Conservation (phyloP, 23 tunicate species). For the Botrylloides violaceus region DNA sequence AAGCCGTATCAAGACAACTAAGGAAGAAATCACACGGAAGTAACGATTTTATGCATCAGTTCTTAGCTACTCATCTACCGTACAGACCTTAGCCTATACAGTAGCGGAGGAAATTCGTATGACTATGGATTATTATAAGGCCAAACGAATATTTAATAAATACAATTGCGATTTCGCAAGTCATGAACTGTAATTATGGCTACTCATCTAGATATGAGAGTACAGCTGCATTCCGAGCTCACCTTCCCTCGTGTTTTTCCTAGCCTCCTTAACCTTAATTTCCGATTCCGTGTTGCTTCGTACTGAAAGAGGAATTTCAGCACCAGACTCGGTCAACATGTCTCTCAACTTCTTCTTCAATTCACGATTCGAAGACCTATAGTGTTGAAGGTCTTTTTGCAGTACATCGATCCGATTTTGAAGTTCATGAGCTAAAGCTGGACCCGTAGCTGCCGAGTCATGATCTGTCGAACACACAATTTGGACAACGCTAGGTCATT, state of each 20-base stretch:
- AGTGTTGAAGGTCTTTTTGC: constrained; percentile 8
- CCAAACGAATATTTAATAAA: too few species aligned
- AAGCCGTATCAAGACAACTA: too few species aligned
- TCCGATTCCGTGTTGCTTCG: constrained; percentile 23
- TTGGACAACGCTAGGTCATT: too few species aligned
- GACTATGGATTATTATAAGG: too few species aligned
- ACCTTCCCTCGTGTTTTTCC: constrained; percentile 2
- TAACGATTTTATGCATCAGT: too few species aligned
- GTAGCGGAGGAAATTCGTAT: too few species aligned
- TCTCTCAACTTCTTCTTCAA: constrained; percentile 17
- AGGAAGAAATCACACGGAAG: too few species aligned
- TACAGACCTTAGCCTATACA: too few species aligned
- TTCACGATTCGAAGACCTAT: constrained; percentile 1
- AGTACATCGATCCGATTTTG: background rate
- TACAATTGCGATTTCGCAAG: too few species aligned
- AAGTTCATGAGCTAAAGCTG: background rate
- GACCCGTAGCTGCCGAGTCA: background rate
- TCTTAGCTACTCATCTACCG: too few species aligned
- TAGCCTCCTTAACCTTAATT: background rate
- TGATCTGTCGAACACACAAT: too few species aligned
- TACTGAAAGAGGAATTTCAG: constrained; percentile 13
- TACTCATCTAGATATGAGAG: background rate
- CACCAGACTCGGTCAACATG: constrained; percentile 10
- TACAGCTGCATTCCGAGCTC: background rate
- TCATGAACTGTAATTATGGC: too few species aligned